Evolutionary conservation across 2,797 vertebrate species (phyloP), one percentile per base, ranked within the genome.

Genomic region (Microchirus variegatus): DNA sequence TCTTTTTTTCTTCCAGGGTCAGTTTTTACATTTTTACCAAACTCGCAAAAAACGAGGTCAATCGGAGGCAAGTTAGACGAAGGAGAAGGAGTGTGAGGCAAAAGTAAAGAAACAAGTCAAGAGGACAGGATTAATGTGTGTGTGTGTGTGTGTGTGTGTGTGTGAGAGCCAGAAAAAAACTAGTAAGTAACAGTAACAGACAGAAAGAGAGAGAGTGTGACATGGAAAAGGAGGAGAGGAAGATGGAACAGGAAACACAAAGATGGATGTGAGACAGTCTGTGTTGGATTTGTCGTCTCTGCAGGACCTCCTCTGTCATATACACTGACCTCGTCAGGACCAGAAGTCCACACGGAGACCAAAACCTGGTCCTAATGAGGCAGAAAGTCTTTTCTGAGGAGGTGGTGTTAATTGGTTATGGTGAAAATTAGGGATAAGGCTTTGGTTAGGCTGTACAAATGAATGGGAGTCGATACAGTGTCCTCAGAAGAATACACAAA

Each of bases 141-240:
- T 31, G 31, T 31, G 31, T 31, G 31, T 31, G 31, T 31, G 26
- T 26, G 26, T 26, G 11, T 55, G 10, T 18, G 51, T 41, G 66
- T 40, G 52, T 43, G 52, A 7, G 37, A 73, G 60, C 53, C 62
- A 47, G 38, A 49, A 47, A 72, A 18, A 54, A 22, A 11, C 11
- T 16, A n/a, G 36, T 55, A 52, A 61, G 35, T 22, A 22, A 22
- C 22, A 70, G 38, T 12, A 47, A 61, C 19, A 69, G 45, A 73
- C 14, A 1, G 14, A 80, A 73, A 83, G 88, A 65, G 87, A 62
- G 75, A 75, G 63, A 44, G 75, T 75, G 82, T 84, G 66, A 54
- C 15, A 64, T 53, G n/a, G 55, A 70, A 16, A 42, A 53, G 64
- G n/a, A 43, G 36, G 35, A 56, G 48, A 31, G 59, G 53, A 55